A percentile compares a stretch with the other conserved stretches of the same genome.
phyloP scores from a whole-genome alignment of 2,113 vertebrate species.

The Hoplias malabaricus region DNA sequence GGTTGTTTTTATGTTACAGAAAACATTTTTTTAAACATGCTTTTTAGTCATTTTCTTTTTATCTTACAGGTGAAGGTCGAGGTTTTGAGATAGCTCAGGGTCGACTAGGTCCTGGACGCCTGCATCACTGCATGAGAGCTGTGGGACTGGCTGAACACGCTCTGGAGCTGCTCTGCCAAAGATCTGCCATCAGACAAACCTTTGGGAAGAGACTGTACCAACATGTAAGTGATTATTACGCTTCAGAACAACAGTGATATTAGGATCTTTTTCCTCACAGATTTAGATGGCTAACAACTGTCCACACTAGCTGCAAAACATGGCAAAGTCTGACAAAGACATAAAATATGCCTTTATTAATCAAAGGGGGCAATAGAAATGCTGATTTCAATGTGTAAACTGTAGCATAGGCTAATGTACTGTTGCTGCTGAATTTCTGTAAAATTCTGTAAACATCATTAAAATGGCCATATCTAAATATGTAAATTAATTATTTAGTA shows the following conservation, averaged over 20 bases:
- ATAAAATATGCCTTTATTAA: too few relatives aligned
- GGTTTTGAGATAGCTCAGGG: conserved; percentile 93
- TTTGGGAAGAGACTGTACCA: conserved; percentile 86
- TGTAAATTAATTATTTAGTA: too few relatives aligned
- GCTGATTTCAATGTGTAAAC: too few relatives aligned
- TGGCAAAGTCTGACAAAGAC: too few relatives aligned
- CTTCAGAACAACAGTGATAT: not conserved
- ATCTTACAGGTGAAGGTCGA: conserved; percentile 84
- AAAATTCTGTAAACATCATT: too few relatives aligned
- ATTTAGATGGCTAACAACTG: not conserved
- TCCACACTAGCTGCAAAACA: too few relatives aligned
- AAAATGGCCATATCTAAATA: too few relatives aligned
- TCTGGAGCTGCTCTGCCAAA: conserved; percentile 82
- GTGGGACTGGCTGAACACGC: conserved; percentile 81
- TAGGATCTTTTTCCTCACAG: not conserved
- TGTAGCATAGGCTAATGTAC: too few relatives aligned
- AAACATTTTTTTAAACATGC: too few relatives aligned
- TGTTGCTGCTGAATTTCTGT: too few relatives aligned
- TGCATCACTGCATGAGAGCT: conserved; percentile 92
- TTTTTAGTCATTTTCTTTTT: not conserved
- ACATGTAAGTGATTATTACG: conserved; percentile 76
- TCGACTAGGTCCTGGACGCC: conserved; percentile 85
- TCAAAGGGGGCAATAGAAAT: too few relatives aligned
- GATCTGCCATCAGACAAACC: conserved; percentile 72
- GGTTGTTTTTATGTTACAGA: too few relatives aligned